Percentiles rank a stretch among this genome's conserved stretches.
Conservation (phyloP, 2,797 vertebrate species). For the Lacerta viridis region DNA sequence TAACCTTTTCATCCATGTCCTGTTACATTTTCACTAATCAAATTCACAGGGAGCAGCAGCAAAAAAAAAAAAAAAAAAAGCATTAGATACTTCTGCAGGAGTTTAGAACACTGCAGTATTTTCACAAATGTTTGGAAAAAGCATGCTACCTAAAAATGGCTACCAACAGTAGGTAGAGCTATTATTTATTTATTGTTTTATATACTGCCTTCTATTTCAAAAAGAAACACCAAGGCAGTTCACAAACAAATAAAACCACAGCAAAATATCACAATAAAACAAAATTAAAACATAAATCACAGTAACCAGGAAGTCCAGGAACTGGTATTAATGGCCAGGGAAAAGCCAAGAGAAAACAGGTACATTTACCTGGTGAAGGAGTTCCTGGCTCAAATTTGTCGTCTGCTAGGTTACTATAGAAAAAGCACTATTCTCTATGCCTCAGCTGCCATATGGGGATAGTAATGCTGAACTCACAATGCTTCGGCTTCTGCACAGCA, state of each 20-base stretch:
- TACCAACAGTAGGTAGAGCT: too few relatives aligned
- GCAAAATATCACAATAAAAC: too few relatives aligned
- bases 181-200: too few relatives aligned
- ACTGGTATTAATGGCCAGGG: too few relatives aligned
- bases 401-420: background rate
- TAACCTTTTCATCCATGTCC: background rate
- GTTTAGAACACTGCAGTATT: too few relatives aligned
- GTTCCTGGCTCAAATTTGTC: background rate
- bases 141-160: too few relatives aligned
- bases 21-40: background rate
- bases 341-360: too few relatives aligned
- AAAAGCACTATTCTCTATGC: background rate
- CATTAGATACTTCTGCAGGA: background rate
- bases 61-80: background rate
- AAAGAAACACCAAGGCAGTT: too few relatives aligned
- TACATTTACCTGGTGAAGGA: background rate
- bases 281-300: too few relatives aligned
- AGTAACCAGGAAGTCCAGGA: too few relatives aligned
- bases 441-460: background rate
- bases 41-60: background rate
- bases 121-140: background rate
- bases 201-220: too few relatives aligned
- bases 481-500: background rate
- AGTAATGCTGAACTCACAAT: background rate
- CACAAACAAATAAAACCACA: too few relatives aligned